phyloP scores from a whole-genome alignment of 2,113 vertebrate species.

The Brachypteracias leptosomus region DNA sequence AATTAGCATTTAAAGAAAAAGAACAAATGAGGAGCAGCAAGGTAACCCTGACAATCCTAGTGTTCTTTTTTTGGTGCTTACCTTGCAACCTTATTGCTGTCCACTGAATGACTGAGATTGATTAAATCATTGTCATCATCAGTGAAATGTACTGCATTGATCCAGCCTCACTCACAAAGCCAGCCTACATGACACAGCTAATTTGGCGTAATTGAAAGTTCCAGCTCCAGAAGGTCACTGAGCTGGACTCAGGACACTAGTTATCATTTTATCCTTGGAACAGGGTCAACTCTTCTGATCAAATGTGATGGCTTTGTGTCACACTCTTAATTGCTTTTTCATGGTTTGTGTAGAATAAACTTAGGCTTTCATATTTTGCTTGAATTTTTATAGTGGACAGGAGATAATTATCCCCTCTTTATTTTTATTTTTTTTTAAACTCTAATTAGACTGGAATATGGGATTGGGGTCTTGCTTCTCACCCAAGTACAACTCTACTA shows the following conservation, averaged over 20 bases:
- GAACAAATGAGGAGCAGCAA: not conserved
- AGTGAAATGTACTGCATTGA: not conserved
- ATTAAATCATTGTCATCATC: constrained; percentile 9
- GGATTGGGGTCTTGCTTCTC: not conserved
- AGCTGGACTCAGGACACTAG: not conserved
- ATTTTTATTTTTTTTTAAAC: not conserved
- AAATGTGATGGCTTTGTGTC: not conserved
- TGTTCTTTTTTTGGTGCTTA: not conserved
- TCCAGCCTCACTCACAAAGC: not conserved
- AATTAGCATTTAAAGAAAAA: constrained; percentile 60
- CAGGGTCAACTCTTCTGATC: not conserved
- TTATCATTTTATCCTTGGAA: constrained; percentile 33
- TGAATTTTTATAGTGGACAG: constrained; percentile 9
- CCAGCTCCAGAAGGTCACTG: constrained; percentile 26
- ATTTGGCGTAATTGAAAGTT: constrained; percentile 39
- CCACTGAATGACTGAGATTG: not conserved
- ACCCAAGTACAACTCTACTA: not conserved
- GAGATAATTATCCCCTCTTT: not conserved
- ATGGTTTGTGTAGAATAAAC: not conserved
- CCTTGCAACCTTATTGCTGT: not conserved
- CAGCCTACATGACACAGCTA: not conserved
- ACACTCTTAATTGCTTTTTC: constrained; percentile 4
- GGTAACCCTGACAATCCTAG: not conserved
- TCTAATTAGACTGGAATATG: not conserved
- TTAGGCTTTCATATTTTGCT: not conserved